phyloP scores from a whole-genome alignment of 2,797 vertebrate genomes.

The Choloepus didactylus region DNA sequence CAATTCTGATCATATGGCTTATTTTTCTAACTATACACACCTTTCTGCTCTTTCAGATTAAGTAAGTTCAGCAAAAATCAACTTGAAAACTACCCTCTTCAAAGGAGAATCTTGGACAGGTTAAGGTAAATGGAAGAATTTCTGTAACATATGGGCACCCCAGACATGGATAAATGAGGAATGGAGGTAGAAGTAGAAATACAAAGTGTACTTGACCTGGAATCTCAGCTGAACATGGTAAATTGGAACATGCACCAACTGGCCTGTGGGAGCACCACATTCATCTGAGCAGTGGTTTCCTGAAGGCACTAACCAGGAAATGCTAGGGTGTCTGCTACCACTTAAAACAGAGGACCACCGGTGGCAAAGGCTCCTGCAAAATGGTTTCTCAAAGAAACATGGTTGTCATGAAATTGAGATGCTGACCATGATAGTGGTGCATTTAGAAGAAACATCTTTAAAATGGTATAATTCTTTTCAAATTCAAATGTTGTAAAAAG shows the following conservation, averaged over 20 bases:
- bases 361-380: not conserved
- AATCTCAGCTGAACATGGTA: not conserved
- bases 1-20: not conserved
- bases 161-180: not conserved
- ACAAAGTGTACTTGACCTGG: not conserved
- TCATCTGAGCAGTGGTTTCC: not conserved
- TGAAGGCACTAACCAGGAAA: not conserved
- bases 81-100: not conserved
- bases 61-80: not conserved
- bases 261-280: not conserved
- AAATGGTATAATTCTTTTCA: not conserved
- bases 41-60: not conserved
- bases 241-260: not conserved
- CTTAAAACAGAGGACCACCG: no score
- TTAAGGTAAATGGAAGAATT: not conserved
- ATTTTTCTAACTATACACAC: not conserved
- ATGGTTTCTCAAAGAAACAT: not conserved
- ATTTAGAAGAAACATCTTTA: not conserved
- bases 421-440: not conserved
- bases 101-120: not conserved
- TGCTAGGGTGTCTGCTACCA: accelerated
- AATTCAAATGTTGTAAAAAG: not conserved
- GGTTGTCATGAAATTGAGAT: not conserved
- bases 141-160: not conserved
- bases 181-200: not conserved